Evolutionary conservation across 2,113 vertebrate species (phyloP), one percentile per base, ranked within the genome.

Genomic region (Pavo muticus): DNA sequence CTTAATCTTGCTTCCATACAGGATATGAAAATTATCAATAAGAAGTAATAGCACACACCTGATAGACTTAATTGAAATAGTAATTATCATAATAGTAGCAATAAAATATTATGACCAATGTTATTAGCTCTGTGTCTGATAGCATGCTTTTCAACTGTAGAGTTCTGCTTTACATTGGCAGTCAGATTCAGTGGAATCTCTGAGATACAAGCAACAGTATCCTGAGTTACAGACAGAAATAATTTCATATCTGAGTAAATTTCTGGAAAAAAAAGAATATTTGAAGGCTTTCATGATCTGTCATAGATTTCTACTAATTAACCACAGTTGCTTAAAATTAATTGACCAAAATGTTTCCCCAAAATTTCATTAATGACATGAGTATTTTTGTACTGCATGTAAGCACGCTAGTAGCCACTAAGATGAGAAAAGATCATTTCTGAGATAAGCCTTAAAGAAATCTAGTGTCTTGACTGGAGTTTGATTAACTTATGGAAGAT

Each of bases 81-180:
- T 48, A 85, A 93, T 96, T 95, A 76, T 48, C 74, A 27, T 85
- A 87, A 93, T 61, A 91, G 68, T 74, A 89, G 65, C 44, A 92
- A 67, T 85, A 84, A 82, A 65, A 63, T 92, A 54, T 85, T 92
- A 87, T 47, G 91, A 44, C 65, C 60, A 57, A 68, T 82, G 64
- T 48, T 88, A 63, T 87, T 95, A 88, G 16, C 10, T 83, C 24
- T 39, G 50, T 74, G 29, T 73, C 50, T 92, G 54, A 48, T 78
- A 57, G n/a, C 30, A 16, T 59, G 3, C 20, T 85, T 83, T 37
- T 73, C 63, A 72, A 73, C 67, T 17, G 4, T 25, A 35, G 16
- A 47, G 10, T 60, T 91, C 71, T 77, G n/a, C 42, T 88, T 81
- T 73, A 64, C 69, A 39, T 77, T 85, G 24, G 15, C 54, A 91